Conservation (phyloP, 2,113 vertebrate genomes). For the Mesitornis unicolor region DNA sequence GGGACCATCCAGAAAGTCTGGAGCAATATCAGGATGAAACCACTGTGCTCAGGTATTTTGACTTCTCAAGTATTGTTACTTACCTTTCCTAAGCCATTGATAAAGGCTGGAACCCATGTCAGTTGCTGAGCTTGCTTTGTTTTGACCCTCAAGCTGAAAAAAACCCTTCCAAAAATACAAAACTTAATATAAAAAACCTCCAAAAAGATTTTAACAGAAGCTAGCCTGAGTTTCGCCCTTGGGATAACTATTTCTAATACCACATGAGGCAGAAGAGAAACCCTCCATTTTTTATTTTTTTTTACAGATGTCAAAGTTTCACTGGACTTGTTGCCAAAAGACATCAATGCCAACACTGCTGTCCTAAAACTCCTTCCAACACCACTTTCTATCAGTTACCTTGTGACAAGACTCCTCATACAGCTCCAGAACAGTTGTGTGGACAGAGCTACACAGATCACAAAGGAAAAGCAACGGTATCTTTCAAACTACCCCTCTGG, state of each 20-base stretch:
- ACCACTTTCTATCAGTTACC: neutral
- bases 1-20: neutral
- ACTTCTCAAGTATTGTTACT: neutral
- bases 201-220: neutral
- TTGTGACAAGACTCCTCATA: neutral
- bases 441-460: neutral
- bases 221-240: neutral
- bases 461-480: neutral
- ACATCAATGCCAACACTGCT: neutral
- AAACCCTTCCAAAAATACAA: neutral
- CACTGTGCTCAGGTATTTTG: neutral
- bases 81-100: neutral
- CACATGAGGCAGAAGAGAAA: neutral
- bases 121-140: neutral
- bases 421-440: slow-evolving; percentile 23
- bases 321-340: neutral
- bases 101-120: neutral
- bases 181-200: neutral
- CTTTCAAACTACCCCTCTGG: neutral
- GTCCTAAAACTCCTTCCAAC: slow-evolving; percentile 15
- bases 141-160: neutral
- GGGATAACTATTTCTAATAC: neutral
- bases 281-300: neutral
- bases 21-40: neutral
- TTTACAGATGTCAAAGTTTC: neutral